phyloP scores from a whole-genome alignment of 2,113 vertebrate genomes.

The Leucosticte australis region DNA sequence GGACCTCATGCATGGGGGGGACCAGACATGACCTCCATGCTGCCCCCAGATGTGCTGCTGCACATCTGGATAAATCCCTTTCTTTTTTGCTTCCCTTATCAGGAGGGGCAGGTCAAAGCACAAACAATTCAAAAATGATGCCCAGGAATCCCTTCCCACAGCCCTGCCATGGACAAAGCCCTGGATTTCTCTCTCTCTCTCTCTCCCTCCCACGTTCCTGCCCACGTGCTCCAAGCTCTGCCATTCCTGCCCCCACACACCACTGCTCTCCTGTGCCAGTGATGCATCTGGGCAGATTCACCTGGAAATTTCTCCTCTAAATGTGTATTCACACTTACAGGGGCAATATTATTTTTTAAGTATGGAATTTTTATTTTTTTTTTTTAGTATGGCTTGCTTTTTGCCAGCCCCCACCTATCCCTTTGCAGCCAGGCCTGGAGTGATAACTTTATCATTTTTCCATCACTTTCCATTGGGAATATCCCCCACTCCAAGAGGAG shows the following conservation, averaged over 20 bases:
- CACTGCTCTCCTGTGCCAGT: fast-evolving
- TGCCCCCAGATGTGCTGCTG: neutral
- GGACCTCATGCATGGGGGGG: fast-evolving
- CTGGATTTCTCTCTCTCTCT: neutral
- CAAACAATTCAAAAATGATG: neutral
- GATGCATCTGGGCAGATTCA: neutral
- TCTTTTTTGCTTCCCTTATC: neutral
- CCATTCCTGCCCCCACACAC: neutral
- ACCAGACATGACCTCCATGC: neutral
- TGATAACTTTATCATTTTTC: neutral
- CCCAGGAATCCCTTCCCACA: neutral
- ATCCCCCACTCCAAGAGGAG: neutral
- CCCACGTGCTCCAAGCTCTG: fast-evolving
- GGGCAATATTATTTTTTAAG: neutral
- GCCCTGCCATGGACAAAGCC: neutral
- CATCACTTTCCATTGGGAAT: neutral
- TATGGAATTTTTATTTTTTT: neutral
- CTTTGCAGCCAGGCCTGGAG: neutral
- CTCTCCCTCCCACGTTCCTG: neutral
- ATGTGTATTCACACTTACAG: neutral
- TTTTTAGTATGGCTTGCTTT: neutral
- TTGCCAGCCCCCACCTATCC: fast-evolving
- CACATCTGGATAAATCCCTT: neutral
- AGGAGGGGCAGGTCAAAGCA: neutral
- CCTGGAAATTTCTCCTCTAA: neutral